Base-by-base conservation (phyloP, 2,797 vertebrate species). In the Ctenopoma kingsleyae region DNA sequence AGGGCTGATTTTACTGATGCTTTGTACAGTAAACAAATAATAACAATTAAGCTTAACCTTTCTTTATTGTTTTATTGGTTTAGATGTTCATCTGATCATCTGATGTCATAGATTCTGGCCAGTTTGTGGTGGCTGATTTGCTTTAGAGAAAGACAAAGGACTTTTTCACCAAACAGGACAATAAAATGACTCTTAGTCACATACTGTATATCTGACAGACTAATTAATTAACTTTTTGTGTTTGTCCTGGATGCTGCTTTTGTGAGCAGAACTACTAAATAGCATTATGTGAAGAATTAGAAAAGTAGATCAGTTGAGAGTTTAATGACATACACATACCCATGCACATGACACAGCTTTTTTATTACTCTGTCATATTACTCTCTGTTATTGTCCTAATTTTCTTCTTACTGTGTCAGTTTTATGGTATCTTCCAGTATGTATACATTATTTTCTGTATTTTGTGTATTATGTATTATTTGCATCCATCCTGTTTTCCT, bases 1-100 rank as follows among this genome's bases (percentile, higher is more conserved):
- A 87, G 85, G 86, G 80, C 83, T 86, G 85, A 76, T 92, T 91
- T 90, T 89, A 85, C 71, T 83, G 84, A 92, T 90, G 81, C 81
- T 92, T 92, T 91, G 84, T 92, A 84, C 88, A 32, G 30, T 32
- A 87, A 49, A 50, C 0, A 19, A 41, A 88, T 79, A 68, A 85
- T 69, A 78, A 85, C 59, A 81, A 85, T 90, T 86, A 92, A 91
- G 76, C 78, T 81, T 86, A 64, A 76, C 23, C 3, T 82, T 79
- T 76, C 72, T 80, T 67, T 44, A 86, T 86, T 80, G 41, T 81
- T 84, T 87, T 83, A 40, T 80, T 74, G 52, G 43, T 30, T 67
- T 82, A 78, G 41, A 57, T 64, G 54, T 57, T 64, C 38, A 22
- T 67, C 35, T 76, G 46, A 2, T 59, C 58, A 64, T 36, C 30